Percentiles rank a stretch among this genome's conserved stretches.
These are phyloP conservation scores for Cosmia trapezina DNA, from an alignment of 2,888 invertebrate species.

Conservation along the genomic window DNA sequence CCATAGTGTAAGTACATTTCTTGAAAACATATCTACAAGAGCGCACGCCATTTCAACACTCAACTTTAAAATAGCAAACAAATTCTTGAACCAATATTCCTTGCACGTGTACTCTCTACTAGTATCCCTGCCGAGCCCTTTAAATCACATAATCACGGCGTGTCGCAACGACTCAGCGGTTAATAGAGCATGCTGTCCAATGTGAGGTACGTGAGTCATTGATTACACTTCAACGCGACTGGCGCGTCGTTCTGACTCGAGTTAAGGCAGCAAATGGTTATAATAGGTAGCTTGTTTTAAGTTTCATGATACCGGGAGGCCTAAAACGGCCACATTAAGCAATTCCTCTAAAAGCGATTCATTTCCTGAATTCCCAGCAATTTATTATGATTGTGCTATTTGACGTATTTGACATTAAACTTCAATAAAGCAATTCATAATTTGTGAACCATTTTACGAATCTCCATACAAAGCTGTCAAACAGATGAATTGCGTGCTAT, in stretches of 20 bases:
- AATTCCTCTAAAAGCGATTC: too few relatives aligned
- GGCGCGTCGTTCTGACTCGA: conserved; percentile 10
- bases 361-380: too few relatives aligned
- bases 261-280: conserved; percentile 25
- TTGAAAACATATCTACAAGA: neutral
- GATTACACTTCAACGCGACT: conserved; percentile 39
- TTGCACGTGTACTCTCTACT: conserved; percentile 43
- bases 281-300: neutral
- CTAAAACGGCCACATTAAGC: too few relatives aligned
- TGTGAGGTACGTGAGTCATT: conserved; percentile 50
- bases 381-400: too few relatives aligned
- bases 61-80: neutral
- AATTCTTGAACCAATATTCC: conserved; percentile 31
- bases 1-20: neutral
- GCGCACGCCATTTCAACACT: neutral
- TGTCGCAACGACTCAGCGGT: conserved; percentile 81
- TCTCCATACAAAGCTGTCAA: too few relatives aligned
- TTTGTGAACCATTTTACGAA: too few relatives aligned
- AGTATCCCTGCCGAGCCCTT: conserved; percentile 69
- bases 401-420: too few relatives aligned
- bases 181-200: conserved; percentile 80
- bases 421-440: too few relatives aligned
- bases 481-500: too few relatives aligned
- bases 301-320: neutral
- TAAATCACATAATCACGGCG: conserved; percentile 76